A percentile compares a stretch with the other conserved stretches of the same genome.
These are phyloP conservation scores for Drosophila tanythrix DNA, from an alignment of 2,888 invertebrate genomes.

Conservation along the genomic window DNA sequence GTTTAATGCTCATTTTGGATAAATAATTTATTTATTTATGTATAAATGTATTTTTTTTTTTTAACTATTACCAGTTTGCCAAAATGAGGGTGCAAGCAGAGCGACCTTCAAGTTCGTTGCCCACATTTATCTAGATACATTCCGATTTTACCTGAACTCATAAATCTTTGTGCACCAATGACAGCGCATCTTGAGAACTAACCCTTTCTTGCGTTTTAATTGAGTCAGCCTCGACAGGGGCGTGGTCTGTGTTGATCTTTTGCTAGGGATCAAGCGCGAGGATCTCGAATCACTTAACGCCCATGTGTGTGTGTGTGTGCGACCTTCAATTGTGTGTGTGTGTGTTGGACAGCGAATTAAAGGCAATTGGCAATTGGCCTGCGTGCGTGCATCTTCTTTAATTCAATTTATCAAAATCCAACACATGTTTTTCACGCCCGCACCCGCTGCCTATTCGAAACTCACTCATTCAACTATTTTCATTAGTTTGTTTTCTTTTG, in stretches of 20 bases:
- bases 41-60: conserved; percentile 1
- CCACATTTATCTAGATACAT: conserved; percentile 48
- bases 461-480: conserved; percentile 26
- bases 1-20: conserved; percentile 24
- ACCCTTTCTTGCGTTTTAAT: conserved; percentile 45
- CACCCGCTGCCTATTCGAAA: conserved; percentile 18
- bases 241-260: conserved; percentile 52
- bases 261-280: conserved; percentile 38
- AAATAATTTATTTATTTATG: conserved; percentile 27
- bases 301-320: conserved; percentile 28
- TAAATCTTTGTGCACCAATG: conserved; percentile 66
- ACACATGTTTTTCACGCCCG: conserved; percentile 62
- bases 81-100: conserved; percentile 54
- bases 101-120: conserved; percentile 43
- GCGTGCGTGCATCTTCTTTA: conserved; percentile 32
- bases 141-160: conserved; percentile 54
- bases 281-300: conserved; percentile 52
- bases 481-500: conserved; percentile 20
- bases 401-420: conserved; percentile 72
- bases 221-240: conserved; percentile 40
- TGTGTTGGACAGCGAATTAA: conserved; percentile 54
- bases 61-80: conserved; percentile 55
- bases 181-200: conserved; percentile 55
- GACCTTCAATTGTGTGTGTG: conserved; percentile 12
- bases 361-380: conserved; percentile 46